phyloP scores from a whole-genome alignment of 2,888 invertebrate genomes.

The Ennomos fuscantarius region DNA sequence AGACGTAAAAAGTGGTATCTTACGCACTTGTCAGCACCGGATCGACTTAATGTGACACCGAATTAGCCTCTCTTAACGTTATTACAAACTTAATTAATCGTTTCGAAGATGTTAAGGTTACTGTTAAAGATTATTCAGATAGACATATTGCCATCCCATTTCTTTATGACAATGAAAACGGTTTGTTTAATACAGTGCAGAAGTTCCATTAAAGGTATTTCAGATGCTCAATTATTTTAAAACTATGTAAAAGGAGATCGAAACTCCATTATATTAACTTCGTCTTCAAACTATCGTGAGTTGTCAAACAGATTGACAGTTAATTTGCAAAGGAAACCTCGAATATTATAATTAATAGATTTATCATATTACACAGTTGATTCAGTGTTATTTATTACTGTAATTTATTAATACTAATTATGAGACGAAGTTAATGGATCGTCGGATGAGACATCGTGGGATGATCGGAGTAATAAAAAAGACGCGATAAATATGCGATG shows the following conservation, averaged over 20 bases:
- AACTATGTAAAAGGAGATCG: too few species aligned
- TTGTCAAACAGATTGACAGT: conserved; percentile 13
- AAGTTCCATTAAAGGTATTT: background rate
- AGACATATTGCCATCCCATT: background rate
- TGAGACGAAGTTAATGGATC: conserved; percentile 56
- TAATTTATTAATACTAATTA: conserved; percentile 51
- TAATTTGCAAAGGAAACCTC: conserved; percentile 4
- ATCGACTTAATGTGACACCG: conserved; percentile 66
- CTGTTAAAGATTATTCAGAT: conserved; percentile 44
- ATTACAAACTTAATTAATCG: conserved; percentile 66
- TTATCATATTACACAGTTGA: conserved; percentile 67
- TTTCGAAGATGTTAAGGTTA: conserved; percentile 47
- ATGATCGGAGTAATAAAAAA: conserved; percentile 10
- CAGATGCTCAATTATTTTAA: background rate
- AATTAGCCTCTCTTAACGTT: conserved; percentile 70
- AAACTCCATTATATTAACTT: background rate
- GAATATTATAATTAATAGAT: conserved; percentile 58
- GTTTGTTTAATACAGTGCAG: too few species aligned
- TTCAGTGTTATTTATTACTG: conserved; percentile 51
- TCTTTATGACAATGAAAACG: too few species aligned
- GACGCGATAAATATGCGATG: conserved; percentile 3
- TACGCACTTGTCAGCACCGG: conserved; percentile 67
- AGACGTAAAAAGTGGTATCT: conserved; percentile 73
- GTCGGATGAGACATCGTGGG: conserved; percentile 44
- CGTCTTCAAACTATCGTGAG: background rate